Evolutionary conservation across 2,797 vertebrate genomes (phyloP), one percentile per base, ranked within the genome.

Genomic region (Clarias pachynema): DNA sequence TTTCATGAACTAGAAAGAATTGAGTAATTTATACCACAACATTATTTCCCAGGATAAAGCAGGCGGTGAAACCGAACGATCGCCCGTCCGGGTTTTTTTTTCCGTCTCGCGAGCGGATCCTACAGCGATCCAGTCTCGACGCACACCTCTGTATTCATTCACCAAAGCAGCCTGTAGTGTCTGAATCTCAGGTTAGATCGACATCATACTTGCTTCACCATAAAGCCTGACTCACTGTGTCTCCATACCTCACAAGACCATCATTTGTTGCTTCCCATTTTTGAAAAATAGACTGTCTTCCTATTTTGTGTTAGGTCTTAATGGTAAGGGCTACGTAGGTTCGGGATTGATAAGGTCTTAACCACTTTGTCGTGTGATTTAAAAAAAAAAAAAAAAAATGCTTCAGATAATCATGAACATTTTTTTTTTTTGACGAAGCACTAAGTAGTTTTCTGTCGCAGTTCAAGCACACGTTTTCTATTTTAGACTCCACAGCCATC

Each of bases 201-300:
- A 66, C 84, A 29, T 81, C 34, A 68, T 66, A 78, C 84, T 24
- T 79, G n/a, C 68, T n/a, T 72, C 80, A 12, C 87, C 85, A 84
- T 87, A 85, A 78, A 40, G 53, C 78, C 79, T 70, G 56, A 82
- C 34, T 72, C 75, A 75, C 56, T 82, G 62, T 75, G 31, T 56
- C 34, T 53, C 31, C 79, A 37, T 31, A 16, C 34, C 53, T 84
- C 44, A 69, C 80, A 87, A 88, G 62, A 65, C 15, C 68, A 59
- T 83, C 73, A 65, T 82, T 56, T 85, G 74, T 86, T 74, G 79
- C 83, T 83, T 87, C 77, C 69, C 44, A 57, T 85, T 86, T 87
- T 31, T 4, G 14, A 79, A 78, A 88, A 89, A 89, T 81, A 82
- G 87, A 86, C 75, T 79, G 92, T 93, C 92, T 93, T 94, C 91